Evolutionary conservation across 2,888 invertebrate species (phyloP).

Genomic region (Agrochola litura): DNA sequence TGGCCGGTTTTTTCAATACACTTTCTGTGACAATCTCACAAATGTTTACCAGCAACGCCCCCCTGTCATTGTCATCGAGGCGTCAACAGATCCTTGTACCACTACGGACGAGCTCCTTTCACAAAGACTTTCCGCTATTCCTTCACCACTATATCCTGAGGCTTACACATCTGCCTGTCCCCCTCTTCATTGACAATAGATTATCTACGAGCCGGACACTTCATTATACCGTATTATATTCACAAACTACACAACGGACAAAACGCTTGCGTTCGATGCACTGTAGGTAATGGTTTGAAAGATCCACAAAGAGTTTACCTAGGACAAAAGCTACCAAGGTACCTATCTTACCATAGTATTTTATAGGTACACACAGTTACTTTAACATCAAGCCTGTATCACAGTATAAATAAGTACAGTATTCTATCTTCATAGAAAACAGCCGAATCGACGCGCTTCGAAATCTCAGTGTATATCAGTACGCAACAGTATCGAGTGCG

Average conservation of each 20-base stretch:
- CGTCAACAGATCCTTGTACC: not conserved
- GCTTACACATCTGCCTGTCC: slow-evolving; percentile 60
- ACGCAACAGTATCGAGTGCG: too few relatives aligned
- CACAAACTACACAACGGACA: slow-evolving; percentile 46
- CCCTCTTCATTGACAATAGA: slow-evolving; percentile 81
- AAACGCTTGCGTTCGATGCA: slow-evolving; percentile 48
- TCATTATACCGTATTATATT: slow-evolving; percentile 77
- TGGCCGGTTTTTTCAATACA: not conserved
- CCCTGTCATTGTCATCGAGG: not conserved
- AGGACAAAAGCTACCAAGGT: not conserved
- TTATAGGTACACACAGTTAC: not conserved
- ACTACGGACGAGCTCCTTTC: not conserved
- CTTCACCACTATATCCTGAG: slow-evolving; percentile 23
- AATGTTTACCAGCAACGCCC: not conserved
- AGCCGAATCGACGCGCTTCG: too few relatives aligned
- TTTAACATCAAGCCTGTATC: not conserved
- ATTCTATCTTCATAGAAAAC: too few relatives aligned
- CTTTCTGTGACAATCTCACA: not conserved
- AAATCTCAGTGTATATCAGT: too few relatives aligned
- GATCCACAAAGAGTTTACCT: slow-evolving; percentile 27
- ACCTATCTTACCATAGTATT: not conserved
- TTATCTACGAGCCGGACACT: slow-evolving; percentile 81
- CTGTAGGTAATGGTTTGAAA: slow-evolving; percentile 22
- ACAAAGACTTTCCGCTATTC: slow-evolving; percentile 22
- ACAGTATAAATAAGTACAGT: too few relatives aligned